Conservation (phyloP, 2,113 vertebrate species). For the Haliaeetus leucogaster region DNA sequence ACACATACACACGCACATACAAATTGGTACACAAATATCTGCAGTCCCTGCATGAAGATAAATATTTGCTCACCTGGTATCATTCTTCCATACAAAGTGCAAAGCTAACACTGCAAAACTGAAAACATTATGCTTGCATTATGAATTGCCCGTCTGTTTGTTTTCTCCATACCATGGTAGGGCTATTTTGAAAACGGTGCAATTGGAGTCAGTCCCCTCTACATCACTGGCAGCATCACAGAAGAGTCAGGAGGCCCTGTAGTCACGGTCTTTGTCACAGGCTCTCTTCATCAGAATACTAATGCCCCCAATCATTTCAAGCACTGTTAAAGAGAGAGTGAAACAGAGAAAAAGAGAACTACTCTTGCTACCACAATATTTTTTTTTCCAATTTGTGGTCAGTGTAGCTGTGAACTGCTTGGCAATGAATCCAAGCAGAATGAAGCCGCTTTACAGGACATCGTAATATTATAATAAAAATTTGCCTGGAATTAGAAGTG, state of each 20-base stretch:
- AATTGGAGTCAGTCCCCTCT: conserved; percentile 49
- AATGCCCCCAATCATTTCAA: conserved; percentile 29
- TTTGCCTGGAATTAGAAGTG: neutral
- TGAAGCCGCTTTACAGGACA: neutral
- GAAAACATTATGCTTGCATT: neutral
- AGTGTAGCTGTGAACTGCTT: neutral
- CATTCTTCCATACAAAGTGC: conserved; percentile 31
- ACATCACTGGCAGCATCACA: conserved; percentile 52
- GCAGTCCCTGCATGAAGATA: neutral
- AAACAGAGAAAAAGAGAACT: neutral
- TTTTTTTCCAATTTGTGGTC: neutral
- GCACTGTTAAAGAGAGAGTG: neutral
- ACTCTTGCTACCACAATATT: neutral
- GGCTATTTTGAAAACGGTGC: conserved; percentile 30
- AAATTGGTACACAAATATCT: too few species aligned
- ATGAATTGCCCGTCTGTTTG: conserved; percentile 53
- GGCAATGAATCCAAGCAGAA: neutral
- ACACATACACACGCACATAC: neutral
- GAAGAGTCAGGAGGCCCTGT: conserved; percentile 48
- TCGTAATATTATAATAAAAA: neutral
- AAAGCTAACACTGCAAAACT: neutral
- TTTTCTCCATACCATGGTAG: conserved; percentile 9
- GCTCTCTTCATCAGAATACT: conserved; percentile 59
- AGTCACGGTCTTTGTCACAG: conserved; percentile 63
- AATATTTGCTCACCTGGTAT: conserved; percentile 53